Percentiles rank a stretch among this genome's conserved stretches.
These are phyloP conservation scores for Malurus splendens DNA, from an alignment of 2,797 vertebrate genomes.

Conservation along the genomic window DNA sequence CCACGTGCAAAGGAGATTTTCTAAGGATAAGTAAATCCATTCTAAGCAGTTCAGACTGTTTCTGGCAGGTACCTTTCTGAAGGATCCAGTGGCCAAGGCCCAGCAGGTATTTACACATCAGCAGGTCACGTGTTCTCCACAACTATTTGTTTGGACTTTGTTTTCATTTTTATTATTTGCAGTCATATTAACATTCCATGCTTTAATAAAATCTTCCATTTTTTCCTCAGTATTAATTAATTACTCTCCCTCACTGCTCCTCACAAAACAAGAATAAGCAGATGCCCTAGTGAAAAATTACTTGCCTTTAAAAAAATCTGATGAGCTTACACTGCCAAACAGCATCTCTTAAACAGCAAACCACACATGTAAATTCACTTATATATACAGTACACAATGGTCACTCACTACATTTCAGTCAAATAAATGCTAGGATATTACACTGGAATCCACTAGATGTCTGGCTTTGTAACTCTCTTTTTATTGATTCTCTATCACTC, in stretches of 20 bases:
- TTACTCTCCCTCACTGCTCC: background rate
- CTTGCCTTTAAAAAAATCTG: background rate
- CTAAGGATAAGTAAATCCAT: background rate
- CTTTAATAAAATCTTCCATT: background rate
- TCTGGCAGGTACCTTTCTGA: background rate
- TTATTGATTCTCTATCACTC: background rate
- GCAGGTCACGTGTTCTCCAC: accelerated
- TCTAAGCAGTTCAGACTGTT: background rate
- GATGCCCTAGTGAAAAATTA: background rate
- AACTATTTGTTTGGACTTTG: background rate
- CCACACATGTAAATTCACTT: background rate
- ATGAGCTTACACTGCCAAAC: background rate
- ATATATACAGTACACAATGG: background rate
- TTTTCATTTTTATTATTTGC: background rate
- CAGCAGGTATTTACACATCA: background rate
- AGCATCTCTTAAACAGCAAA: background rate
- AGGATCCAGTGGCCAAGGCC: background rate
- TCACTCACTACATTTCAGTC: background rate
- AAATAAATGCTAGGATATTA: background rate
- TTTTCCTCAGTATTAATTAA: background rate
- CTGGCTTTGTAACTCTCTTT: background rate
- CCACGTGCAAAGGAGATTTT: background rate
- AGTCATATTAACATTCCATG: background rate
- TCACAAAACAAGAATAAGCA: background rate
- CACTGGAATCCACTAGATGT: background rate